A percentile compares a stretch with the other conserved stretches of the same genome.
These are phyloP conservation scores for Euproctis similis DNA, from an alignment of 2,888 invertebrate genomes.

Conservation along the genomic window DNA sequence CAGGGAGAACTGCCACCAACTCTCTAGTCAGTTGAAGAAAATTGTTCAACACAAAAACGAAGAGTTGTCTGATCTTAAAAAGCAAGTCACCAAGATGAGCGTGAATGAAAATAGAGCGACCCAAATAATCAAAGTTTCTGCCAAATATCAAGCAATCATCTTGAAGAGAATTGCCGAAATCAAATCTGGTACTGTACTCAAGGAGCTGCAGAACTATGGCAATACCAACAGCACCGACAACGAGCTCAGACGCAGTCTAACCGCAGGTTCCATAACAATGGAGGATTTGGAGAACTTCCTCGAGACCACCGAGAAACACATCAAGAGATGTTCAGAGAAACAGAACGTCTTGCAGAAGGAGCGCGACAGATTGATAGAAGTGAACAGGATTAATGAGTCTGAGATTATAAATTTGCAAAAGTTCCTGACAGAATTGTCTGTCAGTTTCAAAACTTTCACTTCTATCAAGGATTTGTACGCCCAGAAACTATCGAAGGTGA, in stretches of 20 bases:
- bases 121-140: slow-evolving; percentile 64
- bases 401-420: slow-evolving; percentile 61
- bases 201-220: slow-evolving; percentile 61
- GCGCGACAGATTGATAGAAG: slow-evolving; percentile 51
- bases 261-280: slow-evolving; percentile 56
- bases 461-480: slow-evolving; percentile 56
- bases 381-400: slow-evolving; percentile 59
- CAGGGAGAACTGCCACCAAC: slow-evolving; percentile 53
- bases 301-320: slow-evolving; percentile 60
- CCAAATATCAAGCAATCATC: slow-evolving; percentile 66
- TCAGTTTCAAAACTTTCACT: slow-evolving; percentile 54
- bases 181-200: slow-evolving; percentile 56
- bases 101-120: slow-evolving; percentile 54
- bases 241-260: slow-evolving; percentile 47
- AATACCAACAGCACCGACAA: slow-evolving; percentile 45
- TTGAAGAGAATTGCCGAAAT: slow-evolving; percentile 61
- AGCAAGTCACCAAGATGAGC: slow-evolving; percentile 57
- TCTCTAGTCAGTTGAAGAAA: slow-evolving; percentile 59
- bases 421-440: slow-evolving; percentile 55
- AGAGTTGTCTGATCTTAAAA: slow-evolving; percentile 60
- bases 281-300: slow-evolving; percentile 65
- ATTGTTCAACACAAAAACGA: slow-evolving; percentile 62
- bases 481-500: slow-evolving; percentile 50
- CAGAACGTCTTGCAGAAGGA: slow-evolving; percentile 55
- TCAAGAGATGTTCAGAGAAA: slow-evolving; percentile 55